Percentiles rank a stretch among this genome's conserved stretches.
Evolutionary conservation across 2,888 invertebrate genomes (phyloP).

Genomic region (Orthosia gothica): DNA sequence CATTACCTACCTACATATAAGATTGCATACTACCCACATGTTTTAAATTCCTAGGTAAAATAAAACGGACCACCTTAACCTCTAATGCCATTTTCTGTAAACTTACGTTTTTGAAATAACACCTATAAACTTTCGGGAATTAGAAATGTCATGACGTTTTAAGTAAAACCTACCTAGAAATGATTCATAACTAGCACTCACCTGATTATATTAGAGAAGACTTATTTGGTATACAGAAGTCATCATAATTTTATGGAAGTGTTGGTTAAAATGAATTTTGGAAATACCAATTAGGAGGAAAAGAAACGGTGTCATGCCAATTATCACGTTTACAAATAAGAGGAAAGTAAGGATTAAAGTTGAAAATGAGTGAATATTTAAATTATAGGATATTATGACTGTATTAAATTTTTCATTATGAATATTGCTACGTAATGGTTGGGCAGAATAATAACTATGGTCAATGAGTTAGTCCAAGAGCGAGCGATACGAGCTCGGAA

Average conservation of each 20-base stretch:
- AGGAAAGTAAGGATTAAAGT: no score
- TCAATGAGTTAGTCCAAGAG: no score
- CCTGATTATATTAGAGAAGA: neutral
- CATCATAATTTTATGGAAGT: neutral
- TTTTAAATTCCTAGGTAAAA: neutral
- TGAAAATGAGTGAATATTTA: no score
- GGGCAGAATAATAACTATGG: no score
- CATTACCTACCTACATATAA: no score
- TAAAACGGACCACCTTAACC: neutral
- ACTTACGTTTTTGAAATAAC: neutral
- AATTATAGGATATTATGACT: no score
- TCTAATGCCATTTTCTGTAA: neutral
- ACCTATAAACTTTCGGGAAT: no score
- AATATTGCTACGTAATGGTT: no score
- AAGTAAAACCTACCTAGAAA: no score
- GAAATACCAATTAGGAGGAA: constrained; percentile 3
- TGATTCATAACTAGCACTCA: neutral
- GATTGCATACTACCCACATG: neutral
- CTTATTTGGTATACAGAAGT: neutral
- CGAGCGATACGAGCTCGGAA: no score
- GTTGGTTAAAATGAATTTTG: neutral
- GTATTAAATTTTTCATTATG: no score
- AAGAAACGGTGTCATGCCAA: neutral
- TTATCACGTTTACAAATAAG: neutral
- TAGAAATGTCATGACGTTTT: no score